Conservation (phyloP, 2,113 vertebrate genomes). For the Colinus virginianus region DNA sequence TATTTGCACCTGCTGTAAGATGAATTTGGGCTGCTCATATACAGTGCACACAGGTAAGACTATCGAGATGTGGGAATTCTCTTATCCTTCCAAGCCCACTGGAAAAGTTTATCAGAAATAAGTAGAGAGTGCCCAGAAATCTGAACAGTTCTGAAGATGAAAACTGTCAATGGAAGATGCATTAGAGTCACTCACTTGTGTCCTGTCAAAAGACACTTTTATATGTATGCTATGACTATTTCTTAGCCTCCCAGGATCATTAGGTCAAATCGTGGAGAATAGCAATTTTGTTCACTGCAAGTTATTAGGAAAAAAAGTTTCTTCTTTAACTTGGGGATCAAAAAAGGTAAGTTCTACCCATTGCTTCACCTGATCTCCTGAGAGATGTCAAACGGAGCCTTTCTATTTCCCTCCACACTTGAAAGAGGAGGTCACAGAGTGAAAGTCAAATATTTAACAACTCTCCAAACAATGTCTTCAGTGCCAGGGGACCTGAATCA, state of each 20-base stretch:
- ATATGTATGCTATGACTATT: neutral
- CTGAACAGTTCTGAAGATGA: neutral
- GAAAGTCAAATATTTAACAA: slow-evolving; percentile 42
- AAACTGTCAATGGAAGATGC: neutral
- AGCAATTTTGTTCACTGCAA: neutral
- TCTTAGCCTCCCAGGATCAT: neutral
- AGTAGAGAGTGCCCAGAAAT: neutral
- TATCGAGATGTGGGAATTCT: neutral
- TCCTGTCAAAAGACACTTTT: neutral
- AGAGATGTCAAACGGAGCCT: neutral
- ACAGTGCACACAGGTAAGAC: neutral
- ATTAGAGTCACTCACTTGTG: neutral
- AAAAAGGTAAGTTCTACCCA: neutral
- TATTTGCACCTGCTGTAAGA: neutral
- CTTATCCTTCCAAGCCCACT: neutral
- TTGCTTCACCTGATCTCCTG: neutral
- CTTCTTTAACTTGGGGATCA: neutral
- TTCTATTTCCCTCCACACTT: neutral
- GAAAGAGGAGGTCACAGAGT: slow-evolving; percentile 11
- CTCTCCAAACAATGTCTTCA: neutral
- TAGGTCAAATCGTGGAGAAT: neutral
- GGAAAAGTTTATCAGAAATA: neutral
- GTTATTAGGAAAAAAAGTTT: neutral
- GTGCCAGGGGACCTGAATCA: neutral
- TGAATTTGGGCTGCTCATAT: neutral